Base-by-base conservation (phyloP, 92 coral and sea anemone species). In the Parazoanthus darwini region DNA sequence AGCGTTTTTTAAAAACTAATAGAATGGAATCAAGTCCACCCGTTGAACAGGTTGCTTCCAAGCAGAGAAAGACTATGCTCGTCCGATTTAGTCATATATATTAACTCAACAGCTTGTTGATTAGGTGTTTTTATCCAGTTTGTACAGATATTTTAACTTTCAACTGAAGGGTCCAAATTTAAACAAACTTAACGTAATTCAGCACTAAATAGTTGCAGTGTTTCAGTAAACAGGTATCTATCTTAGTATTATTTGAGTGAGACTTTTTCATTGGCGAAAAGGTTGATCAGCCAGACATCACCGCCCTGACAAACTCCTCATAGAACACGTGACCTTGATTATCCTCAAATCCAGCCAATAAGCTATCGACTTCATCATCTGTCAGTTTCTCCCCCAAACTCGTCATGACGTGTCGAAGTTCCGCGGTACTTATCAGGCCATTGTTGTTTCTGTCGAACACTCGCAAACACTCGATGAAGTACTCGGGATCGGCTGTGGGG, bases 321-420 rank as follows among this genome's bases (percentile, higher is more conserved):
- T 97, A 97, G 88, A 90, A 88, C 18, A 97, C 95, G 65, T 94
- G 98, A 44, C 99, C 99, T 82, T 94, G 94, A 80, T 91, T 95
- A 90, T 97, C 99, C 42, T 97, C 99, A 59, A 91, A 94, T 15
- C 97, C 99, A 83, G 89, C 90, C 82, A 97, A 82, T 50, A 97
- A 82, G 51, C 89, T 89, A 80, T 97, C 97, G 67, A 97, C 95
- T 37, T 97, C 96, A 35, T 97, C 98, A 65, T 92, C 96, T 25
- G 92, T 92, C 58, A 97, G 89, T 88, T 88, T 94, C 78, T 97
- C 99, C 20, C 99, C 99, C 29, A 97, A 94, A 80, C 93, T 95
- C 4, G 98, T 89, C 76, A 97, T 93, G 72, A 96, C 94, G 89
- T 96, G 99, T 85, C 99, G 99, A 48, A 96, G 87, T 84, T 96